Conservation (phyloP, 2,888 invertebrate genomes). For the Rhingia campestris region DNA sequence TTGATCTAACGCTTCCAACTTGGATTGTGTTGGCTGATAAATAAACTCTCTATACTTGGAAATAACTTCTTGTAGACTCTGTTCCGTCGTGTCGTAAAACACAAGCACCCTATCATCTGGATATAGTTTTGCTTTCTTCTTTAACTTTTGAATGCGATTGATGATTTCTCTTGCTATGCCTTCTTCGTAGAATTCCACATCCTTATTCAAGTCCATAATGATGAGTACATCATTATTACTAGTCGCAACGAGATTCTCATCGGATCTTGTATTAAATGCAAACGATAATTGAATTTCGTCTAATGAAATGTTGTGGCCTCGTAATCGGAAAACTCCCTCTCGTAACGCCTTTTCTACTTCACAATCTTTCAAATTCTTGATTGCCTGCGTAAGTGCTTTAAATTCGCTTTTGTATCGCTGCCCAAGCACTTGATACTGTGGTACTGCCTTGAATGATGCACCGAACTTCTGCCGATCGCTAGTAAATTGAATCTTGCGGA, state of each 20-base stretch:
- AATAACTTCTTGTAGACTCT: slow-evolving; percentile 31
- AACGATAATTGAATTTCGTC: slow-evolving; percentile 89
- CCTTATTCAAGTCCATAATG: slow-evolving; percentile 92
- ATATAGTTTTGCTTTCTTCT: slow-evolving; percentile 94
- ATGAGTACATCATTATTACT: slow-evolving; percentile 93
- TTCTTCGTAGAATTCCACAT: slow-evolving; percentile 88
- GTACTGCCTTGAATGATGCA: slow-evolving; percentile 60
- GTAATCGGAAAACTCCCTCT: slow-evolving; percentile 87
- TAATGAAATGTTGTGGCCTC: slow-evolving; percentile 89
- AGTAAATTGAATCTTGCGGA: slow-evolving; percentile 44
- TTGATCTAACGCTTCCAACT: slow-evolving; percentile 3
- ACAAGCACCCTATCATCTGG: slow-evolving; percentile 84
- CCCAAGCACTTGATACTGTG: slow-evolving; percentile 45
- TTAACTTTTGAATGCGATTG: slow-evolving; percentile 95
- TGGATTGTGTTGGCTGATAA: slow-evolving; percentile 48
- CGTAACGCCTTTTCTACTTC: slow-evolving; percentile 89
- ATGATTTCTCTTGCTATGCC: slow-evolving; percentile 96
- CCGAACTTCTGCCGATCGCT: slow-evolving; percentile 47
- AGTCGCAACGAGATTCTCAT: slow-evolving; percentile 90
- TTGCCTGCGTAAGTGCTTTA: slow-evolving; percentile 90
- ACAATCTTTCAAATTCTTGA: slow-evolving; percentile 89
- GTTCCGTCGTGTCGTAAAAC: slow-evolving; percentile 43
- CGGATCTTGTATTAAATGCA: slow-evolving; percentile 75
- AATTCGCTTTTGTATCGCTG: slow-evolving; percentile 84
- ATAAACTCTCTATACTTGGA: slow-evolving; percentile 52